A percentile compares a stretch with the other conserved stretches of the same genome.
These are phyloP conservation scores for Tiphia femorata DNA, from an alignment of 2,888 invertebrate genomes.

Conservation along the genomic window DNA sequence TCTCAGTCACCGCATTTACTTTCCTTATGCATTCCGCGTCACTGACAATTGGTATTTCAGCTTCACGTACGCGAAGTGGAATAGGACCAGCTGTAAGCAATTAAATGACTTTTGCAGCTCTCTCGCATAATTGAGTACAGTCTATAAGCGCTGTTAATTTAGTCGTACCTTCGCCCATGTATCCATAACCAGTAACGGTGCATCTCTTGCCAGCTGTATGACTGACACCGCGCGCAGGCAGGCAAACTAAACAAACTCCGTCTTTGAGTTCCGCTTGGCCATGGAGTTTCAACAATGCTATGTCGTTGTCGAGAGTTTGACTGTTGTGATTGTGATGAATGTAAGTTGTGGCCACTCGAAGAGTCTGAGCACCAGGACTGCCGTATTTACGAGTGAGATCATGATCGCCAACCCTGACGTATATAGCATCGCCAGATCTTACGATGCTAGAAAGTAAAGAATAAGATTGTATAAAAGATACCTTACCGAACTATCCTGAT, in stretches of 20 bases:
- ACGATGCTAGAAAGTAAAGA: conserved; percentile 88
- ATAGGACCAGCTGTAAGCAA: conserved; percentile 84
- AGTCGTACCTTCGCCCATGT: conserved; percentile 95
- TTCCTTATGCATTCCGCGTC: conserved; percentile 93
- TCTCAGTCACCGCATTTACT: conserved; percentile 94
- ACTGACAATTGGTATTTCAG: conserved; percentile 92
- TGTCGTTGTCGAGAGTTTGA: conserved; percentile 94
- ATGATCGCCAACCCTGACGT: conserved; percentile 93
- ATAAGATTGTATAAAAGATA: no score
- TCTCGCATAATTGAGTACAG: not conserved
- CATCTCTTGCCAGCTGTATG: conserved; percentile 92
- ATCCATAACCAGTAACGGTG: conserved; percentile 94
- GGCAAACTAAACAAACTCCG: conserved; percentile 87
- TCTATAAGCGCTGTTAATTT: no score
- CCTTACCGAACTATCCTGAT: not conserved
- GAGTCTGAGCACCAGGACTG: conserved; percentile 91
- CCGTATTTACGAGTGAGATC: conserved; percentile 92
- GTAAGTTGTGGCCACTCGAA: conserved; percentile 92
- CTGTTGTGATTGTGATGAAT: conserved; percentile 97
- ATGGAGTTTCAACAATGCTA: conserved; percentile 89
- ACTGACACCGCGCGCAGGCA: conserved; percentile 89
- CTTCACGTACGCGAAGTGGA: conserved; percentile 88
- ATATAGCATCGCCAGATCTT: conserved; percentile 93
- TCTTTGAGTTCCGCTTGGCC: conserved; percentile 90
- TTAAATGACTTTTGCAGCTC: not conserved